These are phyloP conservation scores for Sinohyriopsis cumingii DNA, from an alignment of 2,888 invertebrate genomes.

Conservation along the genomic window DNA sequence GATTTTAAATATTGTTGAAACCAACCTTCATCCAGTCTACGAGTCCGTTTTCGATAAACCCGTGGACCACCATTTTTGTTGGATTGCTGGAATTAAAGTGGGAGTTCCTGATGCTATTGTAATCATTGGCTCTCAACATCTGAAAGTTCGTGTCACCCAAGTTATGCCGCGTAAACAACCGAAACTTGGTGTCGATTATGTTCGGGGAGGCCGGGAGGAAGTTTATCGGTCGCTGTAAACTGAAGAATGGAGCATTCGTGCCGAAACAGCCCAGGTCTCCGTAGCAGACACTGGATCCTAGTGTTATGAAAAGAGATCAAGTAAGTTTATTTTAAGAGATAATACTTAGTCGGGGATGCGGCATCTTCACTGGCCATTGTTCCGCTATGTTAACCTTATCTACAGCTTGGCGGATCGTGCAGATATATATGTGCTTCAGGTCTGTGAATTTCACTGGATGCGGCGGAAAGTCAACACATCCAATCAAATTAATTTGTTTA, in stretches of 20 bases:
- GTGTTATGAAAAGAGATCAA: neutral
- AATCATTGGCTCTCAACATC: constrained; percentile 35
- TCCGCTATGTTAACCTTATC: too few relatives aligned
- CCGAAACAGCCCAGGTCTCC: constrained; percentile 93
- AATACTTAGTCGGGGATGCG: too few relatives aligned
- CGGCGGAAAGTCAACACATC: too few relatives aligned
- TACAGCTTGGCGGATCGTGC: too few relatives aligned
- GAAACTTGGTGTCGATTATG: constrained; percentile 42
- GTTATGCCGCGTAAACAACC: constrained; percentile 43
- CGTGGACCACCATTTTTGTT: constrained; percentile 54
- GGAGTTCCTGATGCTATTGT: constrained; percentile 29
- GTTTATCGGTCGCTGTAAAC: constrained; percentile 78
- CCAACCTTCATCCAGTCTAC: constrained; percentile 54
- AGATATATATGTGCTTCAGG: too few relatives aligned
- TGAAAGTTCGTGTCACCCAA: constrained; percentile 15
- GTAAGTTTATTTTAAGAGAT: too few relatives aligned
- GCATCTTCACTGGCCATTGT: too few relatives aligned
- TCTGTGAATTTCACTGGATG: too few relatives aligned
- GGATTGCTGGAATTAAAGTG: constrained; percentile 36
- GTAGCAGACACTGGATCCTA: constrained; percentile 81
- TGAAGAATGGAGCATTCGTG: constrained; percentile 78
- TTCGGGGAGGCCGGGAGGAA: constrained; percentile 46
- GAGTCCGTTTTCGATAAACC: constrained; percentile 53
- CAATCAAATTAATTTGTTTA: too few relatives aligned
- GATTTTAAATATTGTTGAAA: neutral